A percentile compares a stretch with the other conserved stretches of the same genome.
Evolutionary conservation across 1,140 invertebrate genomes (phyloP).

Genomic region (Lucilia cuprina): DNA sequence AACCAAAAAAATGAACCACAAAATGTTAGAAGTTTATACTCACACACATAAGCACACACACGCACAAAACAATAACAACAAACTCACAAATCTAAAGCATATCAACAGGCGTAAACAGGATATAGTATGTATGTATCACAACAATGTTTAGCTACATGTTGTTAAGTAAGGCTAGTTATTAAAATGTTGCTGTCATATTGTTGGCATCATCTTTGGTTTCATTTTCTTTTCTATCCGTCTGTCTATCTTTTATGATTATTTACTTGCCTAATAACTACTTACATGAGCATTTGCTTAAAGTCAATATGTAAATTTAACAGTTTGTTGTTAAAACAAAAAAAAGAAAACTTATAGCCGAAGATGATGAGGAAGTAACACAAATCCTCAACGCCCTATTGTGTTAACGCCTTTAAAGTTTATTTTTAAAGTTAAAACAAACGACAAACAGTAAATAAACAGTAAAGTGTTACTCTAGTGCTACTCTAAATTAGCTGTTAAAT

Average conservation of each 20-base stretch:
- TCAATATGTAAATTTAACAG: constrained; percentile 3
- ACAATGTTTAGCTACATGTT: not conserved
- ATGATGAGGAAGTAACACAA: not conserved
- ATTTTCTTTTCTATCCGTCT: not conserved
- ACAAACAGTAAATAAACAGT: not conserved
- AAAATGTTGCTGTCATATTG: too few relatives aligned
- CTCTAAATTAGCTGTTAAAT: not conserved
- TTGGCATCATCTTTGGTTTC: not conserved
- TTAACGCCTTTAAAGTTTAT: not conserved
- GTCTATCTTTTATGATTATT: not conserved
- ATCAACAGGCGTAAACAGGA: not conserved
- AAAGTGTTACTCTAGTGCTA: too few relatives aligned
- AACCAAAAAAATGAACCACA: constrained; percentile 5
- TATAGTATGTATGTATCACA: not conserved
- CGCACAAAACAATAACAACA: not conserved
- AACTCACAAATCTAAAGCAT: not conserved
- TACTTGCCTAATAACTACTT: not conserved
- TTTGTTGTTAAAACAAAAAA: not conserved
- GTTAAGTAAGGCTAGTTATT: too few relatives aligned
- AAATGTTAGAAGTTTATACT: not conserved
- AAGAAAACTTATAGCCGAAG: not conserved
- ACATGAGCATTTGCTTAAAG: not conserved
- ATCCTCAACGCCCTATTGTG: not conserved
- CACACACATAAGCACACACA: constrained; percentile 1
- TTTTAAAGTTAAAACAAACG: not conserved